phyloP scores from a whole-genome alignment of 2,113 vertebrate species.

The Terrapene triunguis region DNA sequence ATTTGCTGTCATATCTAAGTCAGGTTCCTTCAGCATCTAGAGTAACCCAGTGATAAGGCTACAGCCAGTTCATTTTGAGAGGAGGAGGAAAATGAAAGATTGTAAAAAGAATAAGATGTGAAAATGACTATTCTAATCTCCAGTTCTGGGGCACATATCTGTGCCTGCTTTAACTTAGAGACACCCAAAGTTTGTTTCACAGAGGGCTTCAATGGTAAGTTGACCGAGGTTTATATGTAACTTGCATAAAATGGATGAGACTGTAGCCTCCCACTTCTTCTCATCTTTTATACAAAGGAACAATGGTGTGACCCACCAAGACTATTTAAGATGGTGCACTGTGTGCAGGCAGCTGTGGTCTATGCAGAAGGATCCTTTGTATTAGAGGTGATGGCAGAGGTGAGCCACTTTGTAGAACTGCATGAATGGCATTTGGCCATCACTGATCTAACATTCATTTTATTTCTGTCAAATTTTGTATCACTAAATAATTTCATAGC shows the following conservation, averaged over 20 bases:
- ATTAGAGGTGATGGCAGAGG: neutral
- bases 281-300: neutral
- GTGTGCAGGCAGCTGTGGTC: neutral
- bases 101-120: neutral
- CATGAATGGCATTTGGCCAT: neutral
- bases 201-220: neutral
- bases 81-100: neutral
- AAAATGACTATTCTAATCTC: neutral
- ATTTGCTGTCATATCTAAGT: neutral
- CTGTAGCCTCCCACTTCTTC: neutral
- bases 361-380: neutral
- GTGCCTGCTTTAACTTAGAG: neutral
- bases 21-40: neutral
- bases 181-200: fast-evolving
- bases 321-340: neutral
- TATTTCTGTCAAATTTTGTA: neutral
- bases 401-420: neutral
- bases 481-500: neutral
- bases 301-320: neutral
- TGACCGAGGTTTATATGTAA: neutral
- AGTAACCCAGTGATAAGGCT: neutral
- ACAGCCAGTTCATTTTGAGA: neutral
- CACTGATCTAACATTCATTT: neutral
- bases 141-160: neutral
- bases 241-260: neutral